These are phyloP conservation scores for Ginglymostoma cirratum DNA, from an alignment of 2,113 vertebrate genomes.

Conservation along the genomic window DNA sequence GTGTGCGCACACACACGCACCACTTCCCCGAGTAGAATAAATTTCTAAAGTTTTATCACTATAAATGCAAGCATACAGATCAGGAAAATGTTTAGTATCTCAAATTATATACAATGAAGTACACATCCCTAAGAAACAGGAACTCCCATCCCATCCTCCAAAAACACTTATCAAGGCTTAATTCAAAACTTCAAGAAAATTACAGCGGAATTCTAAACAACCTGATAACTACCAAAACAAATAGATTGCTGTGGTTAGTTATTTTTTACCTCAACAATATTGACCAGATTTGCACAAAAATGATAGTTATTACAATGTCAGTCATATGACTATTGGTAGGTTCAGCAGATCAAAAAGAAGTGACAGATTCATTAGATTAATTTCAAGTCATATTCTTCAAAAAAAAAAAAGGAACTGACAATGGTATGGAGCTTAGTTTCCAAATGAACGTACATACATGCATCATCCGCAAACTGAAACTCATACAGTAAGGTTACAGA, in stretches of 20 bases:
- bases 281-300: not conserved
- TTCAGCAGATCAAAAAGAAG: not conserved
- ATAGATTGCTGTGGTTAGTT: not conserved
- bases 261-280: not conserved
- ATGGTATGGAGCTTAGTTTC: not conserved
- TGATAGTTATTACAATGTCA: not conserved
- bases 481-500: not conserved
- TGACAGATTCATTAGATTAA: not conserved
- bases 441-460: no score
- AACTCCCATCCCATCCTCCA: not conserved
- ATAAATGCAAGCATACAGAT: not conserved
- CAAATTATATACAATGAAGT: not conserved
- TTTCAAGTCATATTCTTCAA: not conserved
- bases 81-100: not conserved
- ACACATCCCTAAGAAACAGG: not conserved
- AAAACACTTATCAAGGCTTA: not conserved
- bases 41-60: not conserved
- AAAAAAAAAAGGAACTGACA: no score
- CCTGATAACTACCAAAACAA: not conserved
- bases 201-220: not conserved
- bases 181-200: not conserved
- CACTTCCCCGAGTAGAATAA: no score
- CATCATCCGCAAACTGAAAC: not conserved
- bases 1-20: no score
- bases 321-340: not conserved